These are phyloP conservation scores for Papilio gigon DNA, from an alignment of 2,888 invertebrate genomes.

Conservation along the genomic window DNA sequence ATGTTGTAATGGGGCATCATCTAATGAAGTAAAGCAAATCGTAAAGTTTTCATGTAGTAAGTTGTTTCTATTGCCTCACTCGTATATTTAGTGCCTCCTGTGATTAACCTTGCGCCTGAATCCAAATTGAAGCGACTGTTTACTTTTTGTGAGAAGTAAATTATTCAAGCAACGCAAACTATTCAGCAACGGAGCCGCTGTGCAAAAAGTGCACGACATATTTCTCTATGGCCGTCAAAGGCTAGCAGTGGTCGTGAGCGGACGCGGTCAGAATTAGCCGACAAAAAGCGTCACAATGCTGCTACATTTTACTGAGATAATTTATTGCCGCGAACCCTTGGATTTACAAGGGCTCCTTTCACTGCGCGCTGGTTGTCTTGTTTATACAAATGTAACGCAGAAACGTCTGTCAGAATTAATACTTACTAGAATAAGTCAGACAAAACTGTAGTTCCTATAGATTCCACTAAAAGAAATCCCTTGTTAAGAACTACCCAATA, in stretches of 20 bases:
- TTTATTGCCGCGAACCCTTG: constrained; percentile 40
- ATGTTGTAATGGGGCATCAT: neutral
- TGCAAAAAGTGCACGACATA: constrained; percentile 39
- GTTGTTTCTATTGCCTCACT: too few species aligned
- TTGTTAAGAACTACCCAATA: too few species aligned
- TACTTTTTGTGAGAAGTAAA: constrained; percentile 29
- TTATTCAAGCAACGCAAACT: constrained; percentile 34
- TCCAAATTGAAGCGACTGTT: neutral
- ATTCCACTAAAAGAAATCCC: too few species aligned
- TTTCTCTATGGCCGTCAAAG: constrained; percentile 37
- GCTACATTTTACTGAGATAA: constrained; percentile 44
- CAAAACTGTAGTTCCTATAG: too few species aligned
- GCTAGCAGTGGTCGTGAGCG: constrained; percentile 12
- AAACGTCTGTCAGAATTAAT: constrained; percentile 3
- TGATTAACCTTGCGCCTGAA: constrained; percentile 9
- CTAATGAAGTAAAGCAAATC: too few species aligned
- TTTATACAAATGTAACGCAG: constrained; percentile 41
- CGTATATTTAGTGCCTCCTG: neutral
- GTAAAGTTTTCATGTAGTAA: too few species aligned
- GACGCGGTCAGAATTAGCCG: constrained; percentile 36
- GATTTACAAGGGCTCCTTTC: constrained; percentile 38
- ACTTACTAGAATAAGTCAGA: neutral
- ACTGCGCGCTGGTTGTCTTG: constrained; percentile 41
- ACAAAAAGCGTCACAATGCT: constrained; percentile 45
- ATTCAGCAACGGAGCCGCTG: constrained; percentile 15